These are phyloP conservation scores for Cheilinus undulatus DNA, from an alignment of 2,113 vertebrate species.

Conservation along the genomic window DNA sequence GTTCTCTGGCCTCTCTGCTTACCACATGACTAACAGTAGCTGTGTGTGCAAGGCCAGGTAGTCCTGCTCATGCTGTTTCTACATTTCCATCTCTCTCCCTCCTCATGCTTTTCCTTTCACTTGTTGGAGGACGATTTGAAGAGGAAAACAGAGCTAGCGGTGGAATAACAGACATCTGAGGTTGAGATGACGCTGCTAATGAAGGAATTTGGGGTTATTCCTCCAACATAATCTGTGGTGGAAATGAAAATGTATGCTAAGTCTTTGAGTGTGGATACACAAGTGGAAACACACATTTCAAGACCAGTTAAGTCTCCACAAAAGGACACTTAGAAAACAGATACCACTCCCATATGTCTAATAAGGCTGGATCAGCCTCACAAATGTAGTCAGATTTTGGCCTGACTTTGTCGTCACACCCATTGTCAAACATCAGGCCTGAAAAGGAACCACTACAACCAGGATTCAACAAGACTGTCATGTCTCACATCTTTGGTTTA, in stretches of 20 bases:
- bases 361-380: too few species aligned
- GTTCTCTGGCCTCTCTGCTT: constrained; percentile 61
- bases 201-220: constrained; percentile 70
- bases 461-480: too few species aligned
- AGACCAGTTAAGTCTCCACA: background rate
- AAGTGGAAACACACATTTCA: constrained; percentile 34
- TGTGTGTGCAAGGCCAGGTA: constrained; percentile 60
- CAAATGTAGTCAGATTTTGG: too few species aligned
- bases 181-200: constrained; percentile 65
- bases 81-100: constrained; percentile 50
- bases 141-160: constrained; percentile 51
- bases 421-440: too few species aligned
- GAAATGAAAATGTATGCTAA: constrained; percentile 45
- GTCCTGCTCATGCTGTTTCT: constrained; percentile 18
- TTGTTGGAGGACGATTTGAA: constrained; percentile 12
- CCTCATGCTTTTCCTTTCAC: constrained; percentile 19
- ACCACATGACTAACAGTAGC: constrained; percentile 64
- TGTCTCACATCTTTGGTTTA: too few species aligned
- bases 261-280: constrained; percentile 17
- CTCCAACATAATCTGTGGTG: constrained; percentile 63
- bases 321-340: background rate
- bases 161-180: constrained; percentile 63
- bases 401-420: too few species aligned
- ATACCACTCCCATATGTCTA: background rate
- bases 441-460: too few species aligned